Conservation (phyloP, 2,797 vertebrate genomes). For the Poeciliopsis gracilis region DNA sequence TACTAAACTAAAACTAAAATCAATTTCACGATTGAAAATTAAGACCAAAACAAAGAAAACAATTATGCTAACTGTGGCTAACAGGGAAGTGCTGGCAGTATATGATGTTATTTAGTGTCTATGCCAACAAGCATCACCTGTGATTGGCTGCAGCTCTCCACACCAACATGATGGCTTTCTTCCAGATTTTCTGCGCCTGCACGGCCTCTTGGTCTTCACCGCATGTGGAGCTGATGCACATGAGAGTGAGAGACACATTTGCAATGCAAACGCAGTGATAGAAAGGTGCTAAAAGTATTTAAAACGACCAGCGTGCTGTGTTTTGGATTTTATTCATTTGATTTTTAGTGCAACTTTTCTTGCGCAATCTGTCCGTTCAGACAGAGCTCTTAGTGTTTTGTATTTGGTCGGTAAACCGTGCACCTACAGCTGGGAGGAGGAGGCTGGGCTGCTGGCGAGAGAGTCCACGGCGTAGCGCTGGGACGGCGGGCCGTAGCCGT, state of each 20-base stretch:
- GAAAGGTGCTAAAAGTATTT: constrained; percentile 24
- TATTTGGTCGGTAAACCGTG: not conserved
- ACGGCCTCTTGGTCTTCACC: constrained; percentile 97
- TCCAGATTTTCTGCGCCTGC: constrained; percentile 99
- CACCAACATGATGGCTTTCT: constrained; percentile 98
- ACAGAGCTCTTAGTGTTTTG: not conserved
- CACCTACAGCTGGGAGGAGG: constrained; percentile 98
- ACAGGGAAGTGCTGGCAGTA: not conserved
- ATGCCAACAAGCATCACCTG: constrained; percentile 81
- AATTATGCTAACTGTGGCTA: not conserved
- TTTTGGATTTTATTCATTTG: not conserved
- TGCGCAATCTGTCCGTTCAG: not conserved
- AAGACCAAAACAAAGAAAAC: not conserved
- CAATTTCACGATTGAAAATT: not conserved
- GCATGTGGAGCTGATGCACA: constrained; percentile 87
- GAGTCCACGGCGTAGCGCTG: constrained; percentile 96
- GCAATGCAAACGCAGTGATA: not conserved
- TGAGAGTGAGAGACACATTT: not conserved
- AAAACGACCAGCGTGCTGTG: constrained; percentile 2
- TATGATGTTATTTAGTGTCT: not conserved
- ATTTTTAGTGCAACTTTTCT: not conserved
- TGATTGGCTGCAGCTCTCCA: constrained; percentile 99
- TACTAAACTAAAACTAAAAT: not conserved
- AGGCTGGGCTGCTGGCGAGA: constrained; percentile 97
- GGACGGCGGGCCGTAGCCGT: constrained; percentile 94